A percentile compares a stretch with the other conserved stretches of the same genome.
Evolutionary conservation across 2,888 invertebrate species (phyloP).

Genomic region (Drosophila cognata): DNA sequence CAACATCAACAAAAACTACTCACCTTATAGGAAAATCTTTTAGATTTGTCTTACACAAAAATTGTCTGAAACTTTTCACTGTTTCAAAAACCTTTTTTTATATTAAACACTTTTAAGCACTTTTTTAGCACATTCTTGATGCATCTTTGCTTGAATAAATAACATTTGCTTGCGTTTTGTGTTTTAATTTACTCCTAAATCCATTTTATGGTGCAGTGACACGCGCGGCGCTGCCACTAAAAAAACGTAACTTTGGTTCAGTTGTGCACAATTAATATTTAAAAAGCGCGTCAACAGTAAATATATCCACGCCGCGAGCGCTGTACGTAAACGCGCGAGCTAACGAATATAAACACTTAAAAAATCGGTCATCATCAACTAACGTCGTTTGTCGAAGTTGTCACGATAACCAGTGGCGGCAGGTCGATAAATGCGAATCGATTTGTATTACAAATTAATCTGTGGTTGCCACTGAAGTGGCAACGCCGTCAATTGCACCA

Average conservation of each 20-base stretch:
- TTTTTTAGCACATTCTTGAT: constrained; percentile 21
- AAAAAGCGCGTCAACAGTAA: constrained; percentile 15
- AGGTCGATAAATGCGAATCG: constrained; percentile 3
- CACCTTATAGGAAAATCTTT: constrained; percentile 65
- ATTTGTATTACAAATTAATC: neutral
- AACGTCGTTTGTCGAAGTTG: constrained; percentile 23
- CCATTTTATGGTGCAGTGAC: constrained; percentile 9
- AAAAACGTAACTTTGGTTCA: constrained; percentile 3
- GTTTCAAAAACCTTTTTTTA: neutral
- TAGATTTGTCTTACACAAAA: constrained; percentile 13
- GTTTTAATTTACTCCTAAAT: constrained; percentile 18
- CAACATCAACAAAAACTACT: constrained; percentile 46
- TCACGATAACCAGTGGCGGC: constrained; percentile 15
- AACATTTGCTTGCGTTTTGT: constrained; percentile 19
- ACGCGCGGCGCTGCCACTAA: constrained; percentile 9
- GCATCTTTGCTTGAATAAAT: constrained; percentile 24
- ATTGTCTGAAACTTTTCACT: constrained; percentile 13
- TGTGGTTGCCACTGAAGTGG: constrained; percentile 4
- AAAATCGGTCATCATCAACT: constrained; percentile 35
- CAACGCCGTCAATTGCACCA: constrained; percentile 1
- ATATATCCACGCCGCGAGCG: constrained; percentile 31
- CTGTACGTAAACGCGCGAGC: constrained; percentile 39
- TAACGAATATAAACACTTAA: constrained; percentile 48
- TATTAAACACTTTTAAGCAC: constrained; percentile 28
- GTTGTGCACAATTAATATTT: constrained; percentile 14